Percentiles rank a stretch among this genome's conserved stretches.
Conservation (phyloP, 2,797 vertebrate genomes). For the Hypotaenidia philippensis region DNA sequence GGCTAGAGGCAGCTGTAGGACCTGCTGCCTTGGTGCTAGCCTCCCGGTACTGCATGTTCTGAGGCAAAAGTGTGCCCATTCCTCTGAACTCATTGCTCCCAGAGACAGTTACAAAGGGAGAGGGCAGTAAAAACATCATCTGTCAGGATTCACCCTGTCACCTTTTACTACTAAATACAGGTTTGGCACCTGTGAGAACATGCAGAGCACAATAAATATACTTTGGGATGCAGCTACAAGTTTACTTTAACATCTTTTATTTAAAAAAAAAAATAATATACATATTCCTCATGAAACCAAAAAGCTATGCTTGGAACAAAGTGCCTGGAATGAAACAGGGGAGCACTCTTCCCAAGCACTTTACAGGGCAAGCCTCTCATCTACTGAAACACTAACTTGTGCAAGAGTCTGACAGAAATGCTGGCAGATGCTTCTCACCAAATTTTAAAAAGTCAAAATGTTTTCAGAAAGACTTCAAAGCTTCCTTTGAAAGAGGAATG, state of each 20-base stretch:
- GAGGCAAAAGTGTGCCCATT: accelerated
- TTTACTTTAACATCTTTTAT: not conserved
- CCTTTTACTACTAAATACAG: not conserved
- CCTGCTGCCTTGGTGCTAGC: not conserved
- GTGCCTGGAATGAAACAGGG: not conserved
- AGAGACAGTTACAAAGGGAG: accelerated
- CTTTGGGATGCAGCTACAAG: not conserved
- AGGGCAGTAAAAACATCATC: not conserved
- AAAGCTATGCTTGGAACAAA: not conserved
- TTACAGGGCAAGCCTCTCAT: not conserved
- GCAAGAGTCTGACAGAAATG: accelerated
- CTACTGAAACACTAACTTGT: not conserved
- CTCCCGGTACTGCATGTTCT: accelerated
- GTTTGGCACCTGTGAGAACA: not conserved
- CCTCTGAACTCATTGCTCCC: not conserved
- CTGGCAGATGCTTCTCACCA: not conserved
- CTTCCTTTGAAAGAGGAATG: not conserved
- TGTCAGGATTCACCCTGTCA: not conserved
- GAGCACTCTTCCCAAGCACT: not conserved
- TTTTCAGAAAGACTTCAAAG: not conserved
- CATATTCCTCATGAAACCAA: too few species aligned
- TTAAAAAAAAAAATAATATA: too few species aligned
- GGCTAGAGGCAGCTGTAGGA: accelerated
- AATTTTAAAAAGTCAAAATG: not conserved
- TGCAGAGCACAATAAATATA: not conserved